phyloP scores from a whole-genome alignment of 2,888 invertebrate species.

The Drosophila glabriapex region DNA sequence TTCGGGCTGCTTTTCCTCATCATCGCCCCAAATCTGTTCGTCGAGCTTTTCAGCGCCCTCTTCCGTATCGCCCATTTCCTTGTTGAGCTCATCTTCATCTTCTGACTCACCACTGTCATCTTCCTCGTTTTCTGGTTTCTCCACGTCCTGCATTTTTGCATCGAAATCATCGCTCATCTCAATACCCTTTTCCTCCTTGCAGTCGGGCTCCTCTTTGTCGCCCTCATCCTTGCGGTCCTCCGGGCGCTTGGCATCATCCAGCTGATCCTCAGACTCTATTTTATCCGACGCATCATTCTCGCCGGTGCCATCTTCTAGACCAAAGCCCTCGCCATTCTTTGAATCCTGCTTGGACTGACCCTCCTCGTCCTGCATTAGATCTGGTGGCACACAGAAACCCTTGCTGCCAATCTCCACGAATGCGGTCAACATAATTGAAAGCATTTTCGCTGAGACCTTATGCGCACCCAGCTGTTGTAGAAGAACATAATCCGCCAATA shows the following conservation, averaged over 20 bases:
- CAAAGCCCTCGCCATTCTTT: constrained; percentile 90
- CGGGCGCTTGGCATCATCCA: constrained; percentile 94
- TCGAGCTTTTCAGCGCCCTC: constrained; percentile 93
- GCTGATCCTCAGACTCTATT: constrained; percentile 93
- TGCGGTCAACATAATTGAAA: constrained; percentile 92
- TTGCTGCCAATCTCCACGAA: constrained; percentile 93
- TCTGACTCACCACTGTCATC: constrained; percentile 88
- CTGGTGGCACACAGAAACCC: constrained; percentile 97
- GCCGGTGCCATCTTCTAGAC: constrained; percentile 94
- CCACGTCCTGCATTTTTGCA: constrained; percentile 88
- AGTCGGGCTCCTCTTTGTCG: constrained; percentile 91
- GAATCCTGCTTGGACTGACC: constrained; percentile 87
- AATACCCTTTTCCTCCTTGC: constrained; percentile 95
- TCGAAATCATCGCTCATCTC: constrained; percentile 99
- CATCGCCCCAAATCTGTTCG: constrained; percentile 93
- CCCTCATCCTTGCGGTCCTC: constrained; percentile 88
- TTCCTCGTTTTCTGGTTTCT: constrained; percentile 87
- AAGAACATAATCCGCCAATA: constrained; percentile 92
- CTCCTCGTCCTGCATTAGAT: constrained; percentile 91
- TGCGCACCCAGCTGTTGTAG: constrained; percentile 92
- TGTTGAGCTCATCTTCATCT: constrained; percentile 93
- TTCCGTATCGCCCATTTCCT: constrained; percentile 98
- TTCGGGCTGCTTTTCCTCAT: constrained; percentile 91
- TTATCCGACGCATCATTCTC: constrained; percentile 97
- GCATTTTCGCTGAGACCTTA: constrained; percentile 92